Base-by-base conservation (phyloP, 2,888 invertebrate genomes). In the Drosophila fulvimacula region DNA sequence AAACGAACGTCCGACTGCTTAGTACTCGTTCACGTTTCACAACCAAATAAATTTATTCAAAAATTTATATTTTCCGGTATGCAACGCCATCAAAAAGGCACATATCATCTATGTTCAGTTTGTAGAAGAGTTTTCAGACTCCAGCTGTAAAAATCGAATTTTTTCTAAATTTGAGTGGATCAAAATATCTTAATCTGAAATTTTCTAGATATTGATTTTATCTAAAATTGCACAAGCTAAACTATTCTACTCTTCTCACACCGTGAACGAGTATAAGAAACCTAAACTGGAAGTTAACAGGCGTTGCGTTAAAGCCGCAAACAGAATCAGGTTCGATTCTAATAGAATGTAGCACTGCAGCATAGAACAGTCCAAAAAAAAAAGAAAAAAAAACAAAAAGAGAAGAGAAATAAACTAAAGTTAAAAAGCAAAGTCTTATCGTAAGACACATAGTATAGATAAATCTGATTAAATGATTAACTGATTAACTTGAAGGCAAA, bases 251-350 rank as follows among this genome's bases (percentile, higher is more conserved):
- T 17, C 48, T 17, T 13, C 13, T 32, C 30, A 48, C 48, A 4
- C 13, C 19, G 48, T 48, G 48, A 48, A 32, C 30, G 32, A 48
- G 48, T 32, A 19, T 48, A 4, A 38, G 34, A 52, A n/a, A 30
- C 1, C 11, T 1, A 38, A 52, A 52, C 34, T 38, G 36, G 21
- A 52, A 82, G 82, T 86, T 82, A 88, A 82, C 88, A 82, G 41
- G 34, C 79, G 64, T 65, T 69, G 48, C 57, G 27, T 38, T 6
- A 19, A 36, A 62, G 46, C 74, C 79, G 80, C 24, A 63, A 52
- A 57, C 65, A 67, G 64, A 51, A 81, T 88, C 82, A 82, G 88
- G 86, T 70, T 67, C 36, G 74, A 74, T 60, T 55, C 53, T 11
- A 55, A 73, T 78, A 69, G 49, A 63, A 36, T 49, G 49, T 61